A percentile compares a stretch with the other conserved stretches of the same genome.
phyloP scores from a whole-genome alignment of 2,888 invertebrate genomes.

The Ectobius pallidus region DNA sequence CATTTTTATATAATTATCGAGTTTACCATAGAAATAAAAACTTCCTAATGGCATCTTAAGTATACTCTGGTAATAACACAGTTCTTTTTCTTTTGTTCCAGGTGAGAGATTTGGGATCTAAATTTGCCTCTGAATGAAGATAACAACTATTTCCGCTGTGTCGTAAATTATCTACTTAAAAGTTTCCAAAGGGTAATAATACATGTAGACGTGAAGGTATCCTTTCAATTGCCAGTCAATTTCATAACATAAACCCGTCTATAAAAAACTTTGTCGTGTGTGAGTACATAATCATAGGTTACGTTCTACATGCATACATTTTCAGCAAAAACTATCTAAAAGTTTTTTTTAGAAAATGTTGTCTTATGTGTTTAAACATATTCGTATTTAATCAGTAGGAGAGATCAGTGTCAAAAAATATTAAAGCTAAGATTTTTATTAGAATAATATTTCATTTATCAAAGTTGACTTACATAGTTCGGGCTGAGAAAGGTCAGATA shows the following conservation, averaged over 20 bases:
- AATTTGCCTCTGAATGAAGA: neutral
- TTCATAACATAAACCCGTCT: neutral
- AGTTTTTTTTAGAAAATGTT: too few relatives aligned
- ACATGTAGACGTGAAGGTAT: too few relatives aligned
- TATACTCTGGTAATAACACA: neutral
- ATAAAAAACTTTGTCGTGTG: neutral
- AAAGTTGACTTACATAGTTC: too few relatives aligned
- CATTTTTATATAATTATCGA: neutral
- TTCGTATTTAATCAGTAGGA: too few relatives aligned
- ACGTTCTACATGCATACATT: neutral
- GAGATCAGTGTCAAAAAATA: too few relatives aligned
- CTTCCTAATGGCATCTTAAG: neutral
- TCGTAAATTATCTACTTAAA: conserved; percentile 20
- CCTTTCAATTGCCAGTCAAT: neutral
- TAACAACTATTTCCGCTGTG: neutral
- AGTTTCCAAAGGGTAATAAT: neutral
- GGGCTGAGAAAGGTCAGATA: too few relatives aligned
- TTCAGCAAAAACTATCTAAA: too few relatives aligned
- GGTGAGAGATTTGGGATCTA: neutral
- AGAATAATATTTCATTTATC: too few relatives aligned
- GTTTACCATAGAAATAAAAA: neutral
- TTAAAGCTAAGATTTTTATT: too few relatives aligned
- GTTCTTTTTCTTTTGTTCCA: neutral
- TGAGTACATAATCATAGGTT: neutral
- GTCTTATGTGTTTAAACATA: too few relatives aligned